phyloP scores from a whole-genome alignment of 2,888 invertebrate genomes.

The Opisthograptis luteolata region DNA sequence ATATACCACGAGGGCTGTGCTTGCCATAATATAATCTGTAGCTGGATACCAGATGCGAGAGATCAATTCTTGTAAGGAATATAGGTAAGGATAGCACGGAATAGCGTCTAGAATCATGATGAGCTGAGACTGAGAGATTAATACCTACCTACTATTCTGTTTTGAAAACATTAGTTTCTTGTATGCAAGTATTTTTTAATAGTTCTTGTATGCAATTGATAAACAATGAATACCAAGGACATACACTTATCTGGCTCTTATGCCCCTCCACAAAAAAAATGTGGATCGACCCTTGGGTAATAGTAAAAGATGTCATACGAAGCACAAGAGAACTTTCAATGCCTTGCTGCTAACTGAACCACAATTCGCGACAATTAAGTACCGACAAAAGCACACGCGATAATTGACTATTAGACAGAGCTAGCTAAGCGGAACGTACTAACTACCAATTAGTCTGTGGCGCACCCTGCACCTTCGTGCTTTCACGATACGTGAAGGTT shows the following conservation, averaged over 20 bases:
- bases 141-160: background rate
- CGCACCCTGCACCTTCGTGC: conserved; percentile 10
- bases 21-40: no score
- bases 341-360: background rate
- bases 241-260: no score
- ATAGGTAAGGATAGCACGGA: background rate
- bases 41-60: background rate
- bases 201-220: no score
- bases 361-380: conserved; percentile 8
- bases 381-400: conserved; percentile 6
- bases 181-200: no score
- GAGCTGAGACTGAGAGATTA: background rate
- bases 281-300: no score
- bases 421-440: conserved; percentile 17
- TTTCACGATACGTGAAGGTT: conserved; percentile 29
- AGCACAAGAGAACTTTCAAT: background rate
- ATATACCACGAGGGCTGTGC: no score
- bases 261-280: no score
- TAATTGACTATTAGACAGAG: conserved; percentile 14
- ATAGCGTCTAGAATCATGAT: background rate
- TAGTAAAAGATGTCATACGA: no score
- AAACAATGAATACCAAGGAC: no score
- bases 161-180: no score
- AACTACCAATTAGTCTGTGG: conserved; percentile 13
- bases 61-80: background rate